Conservation (phyloP, 2,113 vertebrate species). For the Macroglossus sobrinus region DNA sequence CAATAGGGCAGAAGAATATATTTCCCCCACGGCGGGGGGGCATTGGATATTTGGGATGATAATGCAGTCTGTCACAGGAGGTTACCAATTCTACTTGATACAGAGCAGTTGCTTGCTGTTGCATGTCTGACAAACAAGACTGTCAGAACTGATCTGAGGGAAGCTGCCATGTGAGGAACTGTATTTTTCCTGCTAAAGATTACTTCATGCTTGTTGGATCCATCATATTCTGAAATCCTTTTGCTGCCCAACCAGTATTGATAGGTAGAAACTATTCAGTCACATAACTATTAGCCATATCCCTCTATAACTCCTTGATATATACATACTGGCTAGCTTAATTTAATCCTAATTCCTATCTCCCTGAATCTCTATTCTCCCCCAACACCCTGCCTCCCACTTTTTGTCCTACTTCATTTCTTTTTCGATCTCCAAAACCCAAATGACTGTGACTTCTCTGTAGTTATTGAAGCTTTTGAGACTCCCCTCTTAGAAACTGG, state of each 20-base stretch:
- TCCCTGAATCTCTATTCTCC: background rate
- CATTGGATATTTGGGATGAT: background rate
- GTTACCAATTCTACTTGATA: background rate
- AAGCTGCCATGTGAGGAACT: background rate
- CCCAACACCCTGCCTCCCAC: fast-evolving
- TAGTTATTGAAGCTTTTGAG: background rate
- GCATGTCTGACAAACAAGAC: background rate
- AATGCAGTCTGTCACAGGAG: background rate
- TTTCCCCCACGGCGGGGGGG: background rate
- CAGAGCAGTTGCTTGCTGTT: background rate
- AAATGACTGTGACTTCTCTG: background rate
- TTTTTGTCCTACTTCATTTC: background rate
- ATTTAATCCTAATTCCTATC: background rate
- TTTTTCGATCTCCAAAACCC: background rate
- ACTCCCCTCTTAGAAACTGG: background rate
- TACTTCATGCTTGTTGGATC: slow-evolving; percentile 57
- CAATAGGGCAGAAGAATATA: fast-evolving
- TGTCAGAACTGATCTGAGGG: slow-evolving; percentile 23
- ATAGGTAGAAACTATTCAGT: background rate
- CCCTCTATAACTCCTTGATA: background rate
- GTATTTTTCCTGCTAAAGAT: slow-evolving; percentile 3
- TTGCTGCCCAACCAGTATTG: background rate
- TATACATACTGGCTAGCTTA: background rate
- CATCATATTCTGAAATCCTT: slow-evolving; percentile 42
- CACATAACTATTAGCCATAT: background rate